Base-by-base conservation (phyloP, 2,113 vertebrate genomes). In the Antechinus flavipes region DNA sequence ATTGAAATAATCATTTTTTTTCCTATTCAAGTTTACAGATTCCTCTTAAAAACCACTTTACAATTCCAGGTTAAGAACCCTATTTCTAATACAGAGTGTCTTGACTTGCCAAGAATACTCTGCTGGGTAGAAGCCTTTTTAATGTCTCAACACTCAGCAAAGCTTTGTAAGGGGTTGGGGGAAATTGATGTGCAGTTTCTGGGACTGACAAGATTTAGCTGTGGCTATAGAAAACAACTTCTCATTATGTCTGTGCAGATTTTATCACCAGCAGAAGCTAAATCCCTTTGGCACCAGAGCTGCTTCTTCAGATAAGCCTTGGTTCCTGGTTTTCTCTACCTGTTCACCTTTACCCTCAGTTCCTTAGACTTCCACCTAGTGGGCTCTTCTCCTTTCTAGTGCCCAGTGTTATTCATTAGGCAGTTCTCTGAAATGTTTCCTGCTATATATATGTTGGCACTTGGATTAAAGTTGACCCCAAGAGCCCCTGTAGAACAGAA, bases 251-350 rank as follows among this genome's bases (percentile, higher is more conserved):
- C 47, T 58, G 42, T 53, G 95, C 19, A 56, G 89, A 94, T 14
- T 3, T 47, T 55, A 54, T 50, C 42, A 1, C 89, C 90, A 92
- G 26, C 53, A 52, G 25, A 22, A 47, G 91, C 92, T 30, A 93
- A 95, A 95, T 47, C 49, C 5, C 89, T 25, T 52, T 30, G 92
- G 49, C 24, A 52, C 46, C 47, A 92, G 92, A 97, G 93, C 94
- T 50, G 54, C 52, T 46, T 53, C 27, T 89, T 0, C 25, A 30
- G 89, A 91, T 42, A 84, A 91, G 50, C 68, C 54, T 46, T n/a
- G 53, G 91, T 91, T 84, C 9, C 0, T 0, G 16, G 52, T 30
- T 50, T 14, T 91, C 2, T 0, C 0, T 47, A 53, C 19, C 8
- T 25, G 27, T 27, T 24, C 35, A 35, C 35, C 54, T 89, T 90